A percentile compares a stretch with the other conserved stretches of the same genome.
phyloP scores from a whole-genome alignment of 2,888 invertebrate species.

The Leptopterna dolabrata region DNA sequence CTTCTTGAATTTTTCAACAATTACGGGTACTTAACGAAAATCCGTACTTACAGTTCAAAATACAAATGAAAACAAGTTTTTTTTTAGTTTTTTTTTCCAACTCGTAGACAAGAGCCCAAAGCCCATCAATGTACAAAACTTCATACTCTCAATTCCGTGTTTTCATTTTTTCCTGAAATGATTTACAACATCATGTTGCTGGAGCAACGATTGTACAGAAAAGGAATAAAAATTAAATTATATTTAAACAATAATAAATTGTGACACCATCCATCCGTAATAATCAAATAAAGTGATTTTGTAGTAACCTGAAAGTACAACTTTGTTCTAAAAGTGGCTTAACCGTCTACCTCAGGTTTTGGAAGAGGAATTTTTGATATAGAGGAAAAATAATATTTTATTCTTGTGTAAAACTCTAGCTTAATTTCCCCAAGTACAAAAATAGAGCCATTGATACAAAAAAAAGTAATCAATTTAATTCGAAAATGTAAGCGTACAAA shows the following conservation, averaged over 20 bases:
- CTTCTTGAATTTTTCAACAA: background rate
- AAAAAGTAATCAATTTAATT: background rate
- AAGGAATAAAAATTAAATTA: background rate
- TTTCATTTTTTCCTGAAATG: background rate
- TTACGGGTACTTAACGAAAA: background rate
- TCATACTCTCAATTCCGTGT: background rate
- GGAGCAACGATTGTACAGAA: background rate
- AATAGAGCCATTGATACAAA: conserved; percentile 33
- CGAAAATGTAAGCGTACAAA: background rate
- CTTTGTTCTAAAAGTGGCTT: conserved; percentile 61
- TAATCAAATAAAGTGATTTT: conserved; percentile 55
- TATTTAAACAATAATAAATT: conserved; percentile 18
- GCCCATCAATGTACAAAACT: conserved; percentile 5
- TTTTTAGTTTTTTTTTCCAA: background rate
- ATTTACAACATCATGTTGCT: background rate
- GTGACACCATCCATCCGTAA: conserved; percentile 58
- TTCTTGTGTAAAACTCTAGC: conserved; percentile 59
- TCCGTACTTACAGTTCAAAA: background rate
- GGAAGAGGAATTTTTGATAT: conserved; percentile 59
- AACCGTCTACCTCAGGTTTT: conserved; percentile 61
- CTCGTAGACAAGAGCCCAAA: background rate
- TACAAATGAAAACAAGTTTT: background rate
- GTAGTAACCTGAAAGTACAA: conserved; percentile 60
- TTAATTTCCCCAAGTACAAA: conserved; percentile 59
- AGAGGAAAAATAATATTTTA: conserved; percentile 57